Percentiles rank a stretch among this genome's conserved stretches.
Evolutionary conservation across 2,797 vertebrate genomes (phyloP).

Genomic region (Graptemys geographica): DNA sequence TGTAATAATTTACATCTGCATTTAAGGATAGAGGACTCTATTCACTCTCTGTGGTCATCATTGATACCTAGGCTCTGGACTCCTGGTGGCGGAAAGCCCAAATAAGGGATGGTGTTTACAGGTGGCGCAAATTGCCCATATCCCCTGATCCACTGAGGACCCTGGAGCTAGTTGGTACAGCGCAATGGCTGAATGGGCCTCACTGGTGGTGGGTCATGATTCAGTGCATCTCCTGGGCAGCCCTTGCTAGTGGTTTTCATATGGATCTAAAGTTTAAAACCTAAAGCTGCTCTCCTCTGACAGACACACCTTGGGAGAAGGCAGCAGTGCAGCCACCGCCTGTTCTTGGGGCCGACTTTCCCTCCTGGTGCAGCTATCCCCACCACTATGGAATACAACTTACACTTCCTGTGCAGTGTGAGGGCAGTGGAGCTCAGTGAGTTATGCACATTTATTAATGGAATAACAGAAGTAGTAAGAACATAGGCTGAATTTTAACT

Average conservation of each 20-base stretch:
- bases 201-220: too few relatives aligned
- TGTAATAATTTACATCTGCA: background rate
- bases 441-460: background rate
- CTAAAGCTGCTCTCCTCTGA: background rate
- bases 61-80: background rate
- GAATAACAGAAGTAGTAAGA: background rate
- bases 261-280: background rate
- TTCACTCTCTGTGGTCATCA: too few relatives aligned
- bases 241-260: background rate
- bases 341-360: too few relatives aligned
- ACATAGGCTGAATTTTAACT: background rate
- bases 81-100: background rate
- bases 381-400: too few relatives aligned
- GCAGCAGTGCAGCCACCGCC: too few relatives aligned
- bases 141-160: too few relatives aligned
- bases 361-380: too few relatives aligned
- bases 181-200: background rate
- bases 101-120: background rate
- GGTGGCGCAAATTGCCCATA: background rate
- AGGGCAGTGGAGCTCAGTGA: background rate
- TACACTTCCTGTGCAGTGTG: background rate
- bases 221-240: too few relatives aligned
- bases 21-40: background rate
- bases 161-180: background rate
- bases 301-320: too few relatives aligned